phyloP scores from a whole-genome alignment of 1,140 invertebrate genomes.

The Mycetomoellerius zeteki region DNA sequence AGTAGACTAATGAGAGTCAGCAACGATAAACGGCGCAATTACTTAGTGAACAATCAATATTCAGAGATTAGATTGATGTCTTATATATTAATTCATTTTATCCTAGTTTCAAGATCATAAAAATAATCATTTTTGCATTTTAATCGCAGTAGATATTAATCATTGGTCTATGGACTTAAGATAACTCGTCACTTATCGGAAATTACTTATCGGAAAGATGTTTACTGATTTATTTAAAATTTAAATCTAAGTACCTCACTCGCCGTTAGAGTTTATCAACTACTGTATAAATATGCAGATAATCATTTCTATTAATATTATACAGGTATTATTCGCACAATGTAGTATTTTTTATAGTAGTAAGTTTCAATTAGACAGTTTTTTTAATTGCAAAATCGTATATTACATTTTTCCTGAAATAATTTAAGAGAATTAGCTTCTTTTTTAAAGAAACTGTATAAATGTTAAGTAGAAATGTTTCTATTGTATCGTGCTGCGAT shows the following conservation, averaged over 20 bases:
- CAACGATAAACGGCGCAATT: too few species aligned
- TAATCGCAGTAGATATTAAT: conserved; percentile 31
- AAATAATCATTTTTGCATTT: background rate
- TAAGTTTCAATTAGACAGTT: background rate
- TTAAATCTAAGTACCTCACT: background rate
- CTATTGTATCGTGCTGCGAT: background rate
- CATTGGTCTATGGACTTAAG: background rate
- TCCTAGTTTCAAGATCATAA: background rate
- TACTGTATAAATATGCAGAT: too few species aligned
- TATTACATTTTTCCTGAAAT: background rate
- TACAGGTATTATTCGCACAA: background rate
- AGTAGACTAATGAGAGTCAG: too few species aligned
- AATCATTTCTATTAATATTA: too few species aligned
- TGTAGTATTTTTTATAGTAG: background rate
- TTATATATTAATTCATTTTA: background rate
- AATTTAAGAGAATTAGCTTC: background rate
- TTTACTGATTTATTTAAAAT: conserved; percentile 36
- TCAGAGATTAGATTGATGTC: too few species aligned
- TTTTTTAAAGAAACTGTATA: background rate
- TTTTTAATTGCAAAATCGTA: background rate
- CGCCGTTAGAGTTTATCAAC: background rate
- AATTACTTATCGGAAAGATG: conserved; percentile 16
- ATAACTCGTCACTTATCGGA: conserved; percentile 29
- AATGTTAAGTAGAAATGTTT: background rate
- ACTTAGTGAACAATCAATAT: too few species aligned